Evolutionary conservation across 1,140 invertebrate genomes (phyloP), one percentile per base, ranked within the genome.

Genomic region (Ctenoplectra terminalis): DNA sequence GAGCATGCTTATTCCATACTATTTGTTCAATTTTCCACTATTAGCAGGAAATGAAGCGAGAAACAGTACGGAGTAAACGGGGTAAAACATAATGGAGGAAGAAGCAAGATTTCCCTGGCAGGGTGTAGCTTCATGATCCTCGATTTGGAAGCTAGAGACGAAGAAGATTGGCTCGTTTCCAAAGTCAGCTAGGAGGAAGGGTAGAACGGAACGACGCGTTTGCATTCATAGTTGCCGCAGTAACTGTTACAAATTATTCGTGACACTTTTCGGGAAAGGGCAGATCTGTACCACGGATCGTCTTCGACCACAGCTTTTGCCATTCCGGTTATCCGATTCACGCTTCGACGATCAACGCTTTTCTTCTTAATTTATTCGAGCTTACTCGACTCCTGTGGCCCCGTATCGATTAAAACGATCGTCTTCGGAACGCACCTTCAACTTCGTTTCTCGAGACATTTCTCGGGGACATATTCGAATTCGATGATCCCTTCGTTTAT

Each of bases 221-320:
- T 43, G 69, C 43, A 74, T 82, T 82, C 83, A 69, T 69, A 48
- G 79, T 64, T 46, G 67, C 69, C 69, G 83, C 74, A 64, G 80
- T 82, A 78, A 85, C 60, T 78, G 83, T 74, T 82, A 78, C 54
- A 85, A 85, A 85, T 85, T 78, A 74, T 75, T 64, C 29, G 69
- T 37, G 54, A 52, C 43, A 52, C 2, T 61, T 34, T 34, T 31
- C 17, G 40, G 37, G 40, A 20, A 34, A 56, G 6, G 23, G 17
- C 6, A 8, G 34, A 11, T n/a, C n/a, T n/a, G n/a, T n/a, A 4
- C 4, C n/a, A 1, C 2, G 1, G 15, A 9, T 20, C 2, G 26
- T 3, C 40, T n/a, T 48, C 17, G 26, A 0, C 34, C 48, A 23
- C 26, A 20, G 17, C 48, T 20, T 34, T 61, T 29, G 26, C 2